Evolutionary conservation across 2,797 vertebrate species (phyloP), one percentile per base, ranked within the genome.

Genomic region (Lates japonicus): DNA sequence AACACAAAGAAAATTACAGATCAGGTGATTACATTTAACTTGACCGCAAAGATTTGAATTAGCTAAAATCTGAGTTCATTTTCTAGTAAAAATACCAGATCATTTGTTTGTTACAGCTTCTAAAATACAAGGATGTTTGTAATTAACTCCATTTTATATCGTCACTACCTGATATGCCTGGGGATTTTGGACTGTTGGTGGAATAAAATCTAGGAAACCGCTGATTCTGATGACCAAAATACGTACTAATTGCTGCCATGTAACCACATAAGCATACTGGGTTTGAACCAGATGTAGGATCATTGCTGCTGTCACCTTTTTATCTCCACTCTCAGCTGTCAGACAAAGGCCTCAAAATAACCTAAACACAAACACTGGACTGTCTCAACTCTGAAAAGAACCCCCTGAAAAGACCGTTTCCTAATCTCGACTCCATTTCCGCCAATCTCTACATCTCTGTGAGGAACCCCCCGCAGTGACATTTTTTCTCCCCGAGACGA

Each of bases 381-480:
- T 13, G 9, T 66, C 33, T 78, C 33, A 69, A 69, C 42, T 33
- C 64, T 78, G 16, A 70, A 59, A 31, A 62, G 41, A 71, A 49
- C 19, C 46, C 25, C 25, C 35, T 14, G 44, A 55, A 76, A 62
- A 20, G 63, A 75, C 60, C 4, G 57, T 17, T 80, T 74, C 41
- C 49, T 33, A 59, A 70, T 46, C 55, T 35, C 52, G 0, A 20
- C 33, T 48, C 65, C 20, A 8, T 44, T 48, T 42, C 51, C 11
- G 6, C 48, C 60, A 48, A 49, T 29, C 67, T 69, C 60, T 13
- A 41, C 39, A 17, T 70, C 51, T 63, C 66, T 69, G n/a, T 1
- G 31, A 68, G 72, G 72, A 83, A 76, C 71, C 78, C 74, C 46
- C 58, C 48, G 48, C 37, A 37, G 71, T 35, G 81, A 80, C 78